Percentiles rank a stretch among this genome's conserved stretches.
phyloP scores from a whole-genome alignment of 64 coral and sea anemone species.

The Dendrophyllia cribrosa region DNA sequence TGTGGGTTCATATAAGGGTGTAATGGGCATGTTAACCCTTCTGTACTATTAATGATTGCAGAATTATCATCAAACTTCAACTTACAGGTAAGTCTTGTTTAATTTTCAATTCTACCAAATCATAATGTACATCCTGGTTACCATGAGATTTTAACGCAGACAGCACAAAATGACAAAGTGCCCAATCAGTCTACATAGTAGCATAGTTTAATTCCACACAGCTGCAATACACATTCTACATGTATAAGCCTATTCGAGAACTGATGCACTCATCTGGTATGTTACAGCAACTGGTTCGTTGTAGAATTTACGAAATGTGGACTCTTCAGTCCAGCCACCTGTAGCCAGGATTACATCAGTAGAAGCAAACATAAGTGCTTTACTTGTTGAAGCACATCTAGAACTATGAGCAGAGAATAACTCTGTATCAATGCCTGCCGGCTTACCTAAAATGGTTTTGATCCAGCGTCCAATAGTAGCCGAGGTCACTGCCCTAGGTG shows the following conservation, averaged over 20 bases:
- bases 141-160: constrained; percentile 65
- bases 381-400: constrained; percentile 48
- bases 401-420: constrained; percentile 57
- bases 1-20: too few relatives aligned
- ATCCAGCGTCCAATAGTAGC: constrained; percentile 70
- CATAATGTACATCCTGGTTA: too few relatives aligned
- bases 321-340: constrained; percentile 62
- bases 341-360: constrained; percentile 54
- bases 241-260: constrained; percentile 12
- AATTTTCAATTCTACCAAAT: too few relatives aligned
- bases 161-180: constrained; percentile 50
- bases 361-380: constrained; percentile 45
- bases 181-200: neutral
- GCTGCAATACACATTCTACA: too few relatives aligned
- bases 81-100: too few relatives aligned
- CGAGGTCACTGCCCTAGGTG: constrained; percentile 50
- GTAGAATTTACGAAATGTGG: constrained; percentile 55
- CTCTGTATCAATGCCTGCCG: constrained; percentile 52
- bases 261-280: constrained; percentile 54
- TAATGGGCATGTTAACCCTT: too few relatives aligned
- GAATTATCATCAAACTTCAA: too few relatives aligned
- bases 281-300: constrained; percentile 57
- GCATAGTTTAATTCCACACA: neutral
- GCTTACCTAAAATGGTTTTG: constrained; percentile 23
- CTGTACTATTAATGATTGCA: too few relatives aligned